Base-by-base conservation (phyloP, 2,888 invertebrate species). In the Melieria picta region DNA sequence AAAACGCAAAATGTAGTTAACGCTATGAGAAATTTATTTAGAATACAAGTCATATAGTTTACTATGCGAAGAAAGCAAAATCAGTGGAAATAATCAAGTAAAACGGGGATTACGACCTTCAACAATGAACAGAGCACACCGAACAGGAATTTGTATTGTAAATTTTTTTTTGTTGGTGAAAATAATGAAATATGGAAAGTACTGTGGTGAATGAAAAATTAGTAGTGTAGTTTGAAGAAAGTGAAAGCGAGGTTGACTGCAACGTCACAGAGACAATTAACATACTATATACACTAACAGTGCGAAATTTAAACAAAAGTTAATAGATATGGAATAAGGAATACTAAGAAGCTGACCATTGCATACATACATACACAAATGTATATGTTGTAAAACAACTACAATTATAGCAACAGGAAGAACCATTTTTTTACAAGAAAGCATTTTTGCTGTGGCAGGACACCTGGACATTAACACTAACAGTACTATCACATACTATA, bases 111-210 rank as follows among this genome's bases (percentile, higher is more conserved):
- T 67, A 58, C 13, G 11, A 56, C 7, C n/a, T 30, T 30, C 3
- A 56, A 56, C 48, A 67, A 60, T n/a, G 58, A 67, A 67, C 67
- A 52, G 67, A 67, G 60, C 60, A 67, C 67, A 67, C 67, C 67
- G 67, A 67, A 60, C 60, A 60, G 67, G 67, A 67, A 67, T 67
- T 61, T 67, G 58, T 67, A 52, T 61, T 67, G 58, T 67, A 52
- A 60, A 67, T 60, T 67, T 48, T 61, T 61, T 67, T 60, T 60
- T 60, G 67, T 45, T 60, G 60, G 48, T 50, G 60, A 50, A 43
- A 48, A 43, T 7, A 65, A 30, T 45, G 42, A 65, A 65, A 65
- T 46, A 55, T 58, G 30, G 42, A 11, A 58, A 63, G 30, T 3
- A 30, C 30, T 30, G 30, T 30, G 30, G 30, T 30, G 30, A 30